These are phyloP conservation scores for Hydriomena furcata DNA, from an alignment of 2,888 invertebrate genomes.

Conservation along the genomic window DNA sequence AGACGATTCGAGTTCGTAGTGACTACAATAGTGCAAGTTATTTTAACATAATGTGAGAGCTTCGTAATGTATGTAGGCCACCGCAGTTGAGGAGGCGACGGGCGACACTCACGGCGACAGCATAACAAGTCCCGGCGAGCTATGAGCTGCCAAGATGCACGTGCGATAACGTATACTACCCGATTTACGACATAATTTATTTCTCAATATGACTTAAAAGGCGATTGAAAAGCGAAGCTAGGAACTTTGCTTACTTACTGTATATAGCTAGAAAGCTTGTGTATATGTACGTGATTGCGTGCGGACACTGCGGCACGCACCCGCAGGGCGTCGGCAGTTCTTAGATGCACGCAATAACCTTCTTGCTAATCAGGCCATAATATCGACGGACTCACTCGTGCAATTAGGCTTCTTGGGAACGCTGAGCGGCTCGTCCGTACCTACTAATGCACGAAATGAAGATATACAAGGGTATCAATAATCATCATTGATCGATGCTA, in stretches of 20 bases:
- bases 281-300: constrained; percentile 64
- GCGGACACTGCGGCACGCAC: constrained; percentile 45
- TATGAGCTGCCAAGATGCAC: constrained; percentile 60
- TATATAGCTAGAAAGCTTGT: constrained; percentile 47
- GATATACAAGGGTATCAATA: constrained; percentile 19
- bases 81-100: constrained; percentile 53
- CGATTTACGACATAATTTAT: constrained; percentile 52
- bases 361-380: constrained; percentile 70
- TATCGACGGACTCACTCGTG: constrained; percentile 63
- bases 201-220: constrained; percentile 34
- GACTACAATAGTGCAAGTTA: constrained; percentile 35
- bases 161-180: constrained; percentile 65
- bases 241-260: constrained; percentile 25
- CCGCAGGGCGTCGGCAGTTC: constrained; percentile 56
- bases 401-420: constrained; percentile 74
- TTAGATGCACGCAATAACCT: constrained; percentile 68
- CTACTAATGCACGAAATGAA: constrained; percentile 46
- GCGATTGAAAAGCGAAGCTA: constrained; percentile 29
- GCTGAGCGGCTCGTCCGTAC: too few species aligned
- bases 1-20: constrained; percentile 9
- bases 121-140: constrained; percentile 59
- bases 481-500: constrained; percentile 2
- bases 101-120: constrained; percentile 58
- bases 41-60: constrained; percentile 49
- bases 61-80: constrained; percentile 61